Evolutionary conservation across 2,113 vertebrate genomes (phyloP).

Genomic region (Microcebus ravelobensis): DNA sequence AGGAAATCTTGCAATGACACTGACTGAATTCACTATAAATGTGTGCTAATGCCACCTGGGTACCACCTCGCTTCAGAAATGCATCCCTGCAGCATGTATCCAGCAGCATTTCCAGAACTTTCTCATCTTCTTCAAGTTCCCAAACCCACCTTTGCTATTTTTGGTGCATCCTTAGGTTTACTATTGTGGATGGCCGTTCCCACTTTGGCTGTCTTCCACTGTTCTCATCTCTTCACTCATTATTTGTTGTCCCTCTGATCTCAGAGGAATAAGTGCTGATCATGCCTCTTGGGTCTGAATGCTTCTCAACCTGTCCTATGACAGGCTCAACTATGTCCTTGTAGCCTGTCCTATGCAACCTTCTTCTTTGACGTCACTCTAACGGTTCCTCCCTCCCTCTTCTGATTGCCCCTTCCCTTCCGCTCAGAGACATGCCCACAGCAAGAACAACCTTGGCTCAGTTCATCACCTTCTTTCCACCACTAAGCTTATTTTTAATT

Average conservation of each 20-base stretch:
- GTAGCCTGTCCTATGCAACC: not conserved
- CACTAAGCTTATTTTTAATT: not conserved
- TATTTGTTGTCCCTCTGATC: not conserved
- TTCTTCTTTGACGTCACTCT: not conserved
- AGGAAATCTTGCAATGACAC: not conserved
- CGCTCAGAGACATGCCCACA: not conserved
- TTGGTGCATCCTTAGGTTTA: not conserved
- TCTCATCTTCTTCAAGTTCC: not conserved
- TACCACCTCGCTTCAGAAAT: not conserved
- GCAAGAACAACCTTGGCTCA: not conserved
- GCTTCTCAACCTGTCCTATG: not conserved
- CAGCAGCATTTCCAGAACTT: not conserved
- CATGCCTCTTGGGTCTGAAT: not conserved
- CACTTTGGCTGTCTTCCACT: not conserved
- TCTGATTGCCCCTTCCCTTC: not conserved
- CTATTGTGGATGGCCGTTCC: not conserved
- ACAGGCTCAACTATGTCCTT: not conserved
- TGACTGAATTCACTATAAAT: not conserved
- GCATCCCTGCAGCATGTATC: not conserved
- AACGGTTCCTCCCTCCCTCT: not conserved
- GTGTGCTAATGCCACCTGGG: not conserved
- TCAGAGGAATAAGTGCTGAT: not conserved
- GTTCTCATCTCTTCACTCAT: not conserved
- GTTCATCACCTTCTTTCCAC: not conserved
- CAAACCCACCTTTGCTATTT: not conserved